Conservation (phyloP, 2,113 vertebrate genomes). For the Daphoenositta chrysoptera region DNA sequence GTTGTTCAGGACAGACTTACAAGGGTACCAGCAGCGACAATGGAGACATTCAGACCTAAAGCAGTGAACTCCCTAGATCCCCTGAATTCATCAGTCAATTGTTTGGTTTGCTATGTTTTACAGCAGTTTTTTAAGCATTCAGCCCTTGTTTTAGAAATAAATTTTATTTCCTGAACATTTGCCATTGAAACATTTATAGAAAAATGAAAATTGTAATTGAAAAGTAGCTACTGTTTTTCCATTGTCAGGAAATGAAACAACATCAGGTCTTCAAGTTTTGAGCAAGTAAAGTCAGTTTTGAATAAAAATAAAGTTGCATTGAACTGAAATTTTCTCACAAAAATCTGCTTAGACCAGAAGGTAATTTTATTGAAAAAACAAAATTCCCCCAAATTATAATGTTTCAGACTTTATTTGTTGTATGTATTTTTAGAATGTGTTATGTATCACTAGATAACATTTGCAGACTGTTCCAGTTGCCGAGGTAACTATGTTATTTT, state of each 20-base stretch:
- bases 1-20: background rate
- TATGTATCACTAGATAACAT: constrained; percentile 40
- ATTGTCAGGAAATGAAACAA: background rate
- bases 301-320: background rate
- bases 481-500: constrained; percentile 65
- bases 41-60: background rate
- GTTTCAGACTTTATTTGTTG: constrained; percentile 38
- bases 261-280: background rate
- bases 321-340: background rate
- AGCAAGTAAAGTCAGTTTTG: background rate
- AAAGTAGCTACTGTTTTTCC: background rate
- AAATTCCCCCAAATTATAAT: background rate
- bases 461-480: constrained; percentile 59
- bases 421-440: constrained; percentile 50
- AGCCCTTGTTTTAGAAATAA: background rate
- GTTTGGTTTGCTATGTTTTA: background rate
- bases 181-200: background rate
- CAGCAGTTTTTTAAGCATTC: background rate
- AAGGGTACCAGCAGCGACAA: background rate
- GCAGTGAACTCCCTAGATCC: background rate
- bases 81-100: background rate
- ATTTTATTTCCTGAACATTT: background rate
- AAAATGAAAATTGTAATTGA: background rate
- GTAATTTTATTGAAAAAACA: background rate
- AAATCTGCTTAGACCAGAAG: background rate